Conservation (phyloP, 2,888 invertebrate species). For the Chrysomela aeneicollis region DNA sequence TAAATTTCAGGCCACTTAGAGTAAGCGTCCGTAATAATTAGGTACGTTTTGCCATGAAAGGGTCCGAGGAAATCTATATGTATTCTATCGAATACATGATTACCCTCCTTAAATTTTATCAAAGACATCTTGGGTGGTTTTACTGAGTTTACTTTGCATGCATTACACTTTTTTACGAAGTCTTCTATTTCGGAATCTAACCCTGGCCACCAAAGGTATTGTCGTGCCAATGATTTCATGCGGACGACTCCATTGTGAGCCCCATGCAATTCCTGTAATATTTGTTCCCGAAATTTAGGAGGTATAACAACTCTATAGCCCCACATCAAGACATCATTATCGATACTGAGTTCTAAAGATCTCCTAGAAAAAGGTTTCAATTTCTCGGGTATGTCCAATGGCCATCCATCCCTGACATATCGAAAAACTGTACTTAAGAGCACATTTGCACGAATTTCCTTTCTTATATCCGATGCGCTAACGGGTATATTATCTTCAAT, state of each 20-base stretch:
- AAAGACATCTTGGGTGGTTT: constrained; percentile 44
- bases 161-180: constrained; percentile 41
- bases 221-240: constrained; percentile 47
- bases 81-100: constrained; percentile 53
- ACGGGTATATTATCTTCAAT: constrained; percentile 23
- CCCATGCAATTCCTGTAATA: constrained; percentile 37
- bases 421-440: constrained; percentile 20
- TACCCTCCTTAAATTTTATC: constrained; percentile 43
- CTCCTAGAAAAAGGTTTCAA: constrained; percentile 22
- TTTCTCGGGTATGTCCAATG: constrained; percentile 11
- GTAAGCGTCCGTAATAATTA: constrained; percentile 55
- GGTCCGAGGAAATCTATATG: constrained; percentile 60
- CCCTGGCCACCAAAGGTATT: constrained; percentile 44
- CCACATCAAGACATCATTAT: constrained; percentile 31
- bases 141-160: constrained; percentile 45
- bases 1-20: constrained; percentile 59
- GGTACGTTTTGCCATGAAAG: constrained; percentile 25
- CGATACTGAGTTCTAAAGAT: constrained; percentile 23
- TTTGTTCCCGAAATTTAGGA: constrained; percentile 22
- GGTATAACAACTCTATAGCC: constrained; percentile 31
- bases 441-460: constrained; percentile 14
- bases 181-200: constrained; percentile 48
- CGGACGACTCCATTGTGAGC: constrained; percentile 38
- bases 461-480: constrained; percentile 14
- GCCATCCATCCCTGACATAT: constrained; percentile 26